Base-by-base conservation (phyloP, 1,140 invertebrate species). In the Cydia fagiglandana region DNA sequence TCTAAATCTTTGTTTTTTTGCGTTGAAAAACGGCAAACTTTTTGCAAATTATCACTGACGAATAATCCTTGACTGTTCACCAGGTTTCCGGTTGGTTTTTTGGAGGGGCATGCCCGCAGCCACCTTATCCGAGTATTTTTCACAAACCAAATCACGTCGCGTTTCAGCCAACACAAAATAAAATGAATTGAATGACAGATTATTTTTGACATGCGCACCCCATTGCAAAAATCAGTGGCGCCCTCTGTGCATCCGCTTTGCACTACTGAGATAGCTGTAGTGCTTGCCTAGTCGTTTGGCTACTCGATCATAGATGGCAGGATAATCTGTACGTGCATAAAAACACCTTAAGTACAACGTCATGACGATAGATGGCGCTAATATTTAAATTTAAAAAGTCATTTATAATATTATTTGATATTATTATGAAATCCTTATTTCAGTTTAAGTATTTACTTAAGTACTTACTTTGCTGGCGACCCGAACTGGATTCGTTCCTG, bases 201-300 rank as follows among this genome's bases (percentile, higher is more conserved):
- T 88, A 88, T 82, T 88, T 88, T 88, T 90, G 89, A 90, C 89
- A 91, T 91, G 89, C 89, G 89, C 85, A 89, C 73, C 84, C 77
- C 77, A 74, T 87, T 84, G 81, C 78, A 75, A 85, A 83, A 81
- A 77, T 64, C 17, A 45, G 70, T 79, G 78, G 80, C 75, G 85
- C 79, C 88, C 84, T 88, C 87, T 90, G 76, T 38, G 12, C 74
- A 73, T 9, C 10, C 12, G 47, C 61, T 1, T 24, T 73, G 77
- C 74, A 73, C 75, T 61, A n/a, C 2, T 50, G 20, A 47, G 28
- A 5, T 47, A 73, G 66, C 47, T 73, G 9, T 45, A 10, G 28
- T 34, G 41, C 74, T 24, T 2, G 4, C 2, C 3, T 73, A 17
- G 12, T 68, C 56, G 9, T 78, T 76, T 64, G 15, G 45, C 78